Conservation (phyloP, 1,140 invertebrate species). For the Chrysopa pallens region DNA sequence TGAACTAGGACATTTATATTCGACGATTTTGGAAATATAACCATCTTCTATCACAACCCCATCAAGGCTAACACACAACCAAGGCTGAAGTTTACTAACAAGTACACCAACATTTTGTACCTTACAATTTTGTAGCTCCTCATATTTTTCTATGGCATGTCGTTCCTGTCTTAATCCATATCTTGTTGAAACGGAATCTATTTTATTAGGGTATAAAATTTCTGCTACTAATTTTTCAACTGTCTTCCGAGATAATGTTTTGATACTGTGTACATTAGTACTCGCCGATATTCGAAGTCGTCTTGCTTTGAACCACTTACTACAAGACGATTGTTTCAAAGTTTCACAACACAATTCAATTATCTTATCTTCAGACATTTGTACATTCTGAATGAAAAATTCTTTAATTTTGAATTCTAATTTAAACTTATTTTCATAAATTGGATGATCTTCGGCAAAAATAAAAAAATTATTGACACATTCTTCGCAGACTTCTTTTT, state of each 20-base stretch:
- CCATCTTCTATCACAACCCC: constrained; percentile 9
- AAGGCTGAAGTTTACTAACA: constrained; percentile 11
- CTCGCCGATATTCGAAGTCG: constrained; percentile 9
- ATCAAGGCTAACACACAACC: constrained; percentile 12
- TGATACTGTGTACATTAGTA: constrained; percentile 12
- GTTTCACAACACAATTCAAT: constrained; percentile 13
- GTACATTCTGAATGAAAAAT: constrained; percentile 11
- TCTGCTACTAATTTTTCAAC: constrained; percentile 6
- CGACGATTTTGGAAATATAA: constrained; percentile 9
- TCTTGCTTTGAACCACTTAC: constrained; percentile 8
- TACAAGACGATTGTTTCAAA: constrained; percentile 10
- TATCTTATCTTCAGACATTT: constrained; percentile 12
- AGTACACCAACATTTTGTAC: constrained; percentile 10
- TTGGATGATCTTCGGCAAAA: too few species aligned
- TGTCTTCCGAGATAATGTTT: constrained; percentile 8
- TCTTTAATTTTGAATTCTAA: constrained; percentile 2
- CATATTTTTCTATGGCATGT: not conserved
- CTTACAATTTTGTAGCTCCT: constrained; percentile 5
- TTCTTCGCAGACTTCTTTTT: too few species aligned
- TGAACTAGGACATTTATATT: constrained; percentile 14
- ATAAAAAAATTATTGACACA: too few species aligned
- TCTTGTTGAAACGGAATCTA: constrained; percentile 3
- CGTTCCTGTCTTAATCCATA: constrained; percentile 5
- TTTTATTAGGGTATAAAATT: constrained; percentile 7
- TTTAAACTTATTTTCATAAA: too few species aligned